phyloP scores from a whole-genome alignment of 2,113 vertebrate genomes.

The Aspidoscelis tigris region DNA sequence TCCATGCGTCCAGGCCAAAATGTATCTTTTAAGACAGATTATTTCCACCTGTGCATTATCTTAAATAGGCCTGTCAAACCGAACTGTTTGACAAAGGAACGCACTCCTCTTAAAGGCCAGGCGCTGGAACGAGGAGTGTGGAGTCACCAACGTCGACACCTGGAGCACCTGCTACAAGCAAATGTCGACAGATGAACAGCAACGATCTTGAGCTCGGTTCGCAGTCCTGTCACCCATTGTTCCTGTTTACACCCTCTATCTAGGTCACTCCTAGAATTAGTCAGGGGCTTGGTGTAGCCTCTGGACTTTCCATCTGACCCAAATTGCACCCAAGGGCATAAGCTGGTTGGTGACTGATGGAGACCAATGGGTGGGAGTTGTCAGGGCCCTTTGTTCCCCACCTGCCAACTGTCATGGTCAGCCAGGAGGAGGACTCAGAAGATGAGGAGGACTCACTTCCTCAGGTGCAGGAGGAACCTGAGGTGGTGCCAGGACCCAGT shows the following conservation, averaged over 20 bases:
- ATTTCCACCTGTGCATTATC: slow-evolving; percentile 17
- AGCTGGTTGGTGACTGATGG: neutral
- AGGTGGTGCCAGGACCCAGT: no score
- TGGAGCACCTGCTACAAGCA: neutral
- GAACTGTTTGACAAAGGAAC: neutral
- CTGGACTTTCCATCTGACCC: neutral
- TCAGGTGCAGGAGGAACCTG: no score
- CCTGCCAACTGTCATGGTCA: no score
- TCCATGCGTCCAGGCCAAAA: slow-evolving; percentile 11
- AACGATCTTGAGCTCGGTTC: neutral
- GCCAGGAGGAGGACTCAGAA: no score
- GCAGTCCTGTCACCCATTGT: neutral
- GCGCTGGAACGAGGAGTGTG: neutral
- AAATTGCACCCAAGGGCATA: neutral
- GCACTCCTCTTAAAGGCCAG: neutral
- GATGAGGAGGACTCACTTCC: no score
- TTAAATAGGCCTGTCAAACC: slow-evolving; percentile 19
- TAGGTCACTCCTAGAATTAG: neutral
- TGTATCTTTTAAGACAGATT: slow-evolving; percentile 10
- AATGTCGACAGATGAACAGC: neutral
- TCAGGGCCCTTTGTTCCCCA: neutral
- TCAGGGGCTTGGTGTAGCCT: neutral
- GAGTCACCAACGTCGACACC: neutral
- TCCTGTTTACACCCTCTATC: neutral
- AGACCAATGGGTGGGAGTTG: neutral